Evolutionary conservation across 2,113 vertebrate species (phyloP).

Genomic region (Xiphias gladius): DNA sequence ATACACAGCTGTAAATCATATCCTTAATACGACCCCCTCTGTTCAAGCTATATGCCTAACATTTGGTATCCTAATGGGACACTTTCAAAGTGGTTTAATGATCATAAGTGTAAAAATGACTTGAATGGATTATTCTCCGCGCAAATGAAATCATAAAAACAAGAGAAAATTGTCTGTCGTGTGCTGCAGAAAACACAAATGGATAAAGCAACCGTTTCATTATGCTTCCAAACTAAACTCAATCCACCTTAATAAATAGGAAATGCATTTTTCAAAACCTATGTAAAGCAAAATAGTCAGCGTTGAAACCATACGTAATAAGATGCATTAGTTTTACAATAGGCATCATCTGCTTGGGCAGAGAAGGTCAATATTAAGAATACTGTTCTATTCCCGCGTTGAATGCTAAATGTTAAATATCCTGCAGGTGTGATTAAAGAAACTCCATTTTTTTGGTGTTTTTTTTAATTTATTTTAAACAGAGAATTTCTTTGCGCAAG

Average conservation of each 20-base stretch:
- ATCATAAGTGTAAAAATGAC: background rate
- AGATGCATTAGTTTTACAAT: background rate
- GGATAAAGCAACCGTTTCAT: background rate
- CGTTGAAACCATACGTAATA: background rate
- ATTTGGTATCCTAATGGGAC: constrained; percentile 5
- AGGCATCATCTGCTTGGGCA: background rate
- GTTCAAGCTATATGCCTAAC: constrained; percentile 27
- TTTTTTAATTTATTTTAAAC: constrained; percentile 3
- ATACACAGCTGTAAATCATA: constrained; percentile 25
- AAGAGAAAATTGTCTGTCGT: background rate
- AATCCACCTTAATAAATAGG: background rate
- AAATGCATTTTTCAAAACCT: background rate
- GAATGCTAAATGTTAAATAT: background rate
- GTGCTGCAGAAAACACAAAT: background rate
- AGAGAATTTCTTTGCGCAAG: constrained; percentile 7
- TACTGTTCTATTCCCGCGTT: background rate
- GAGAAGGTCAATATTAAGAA: background rate
- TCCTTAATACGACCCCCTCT: constrained; percentile 14
- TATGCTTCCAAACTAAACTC: background rate
- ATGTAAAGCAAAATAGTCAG: background rate
- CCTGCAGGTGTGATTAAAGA: background rate
- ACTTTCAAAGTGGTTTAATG: background rate
- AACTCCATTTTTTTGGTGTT: no score
- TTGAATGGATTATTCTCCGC: background rate
- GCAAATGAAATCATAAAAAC: background rate